phyloP scores from a whole-genome alignment of 2,113 vertebrate species.

The Numenius arquata region DNA sequence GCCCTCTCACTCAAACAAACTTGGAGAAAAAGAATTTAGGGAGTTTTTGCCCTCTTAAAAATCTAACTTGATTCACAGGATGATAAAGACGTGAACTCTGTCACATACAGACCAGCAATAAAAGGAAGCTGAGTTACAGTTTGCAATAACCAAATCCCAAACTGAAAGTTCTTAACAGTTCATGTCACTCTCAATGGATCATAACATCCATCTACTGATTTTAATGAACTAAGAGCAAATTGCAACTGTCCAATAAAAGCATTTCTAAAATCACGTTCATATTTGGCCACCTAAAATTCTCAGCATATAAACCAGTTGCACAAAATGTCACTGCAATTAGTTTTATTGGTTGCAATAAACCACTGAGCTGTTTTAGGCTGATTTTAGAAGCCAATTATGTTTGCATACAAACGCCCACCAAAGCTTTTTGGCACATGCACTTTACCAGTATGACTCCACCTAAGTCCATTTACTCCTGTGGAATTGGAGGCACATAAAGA shows the following conservation, averaged over 20 bases:
- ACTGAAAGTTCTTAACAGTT: not conserved
- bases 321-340: not conserved
- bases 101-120: not conserved
- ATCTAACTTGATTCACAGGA: not conserved
- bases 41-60: not conserved
- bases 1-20: not conserved
- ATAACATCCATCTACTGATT: not conserved
- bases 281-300: not conserved
- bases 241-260: not conserved
- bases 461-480: not conserved
- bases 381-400: not conserved
- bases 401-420: not conserved
- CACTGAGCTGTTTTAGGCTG: not conserved
- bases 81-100: not conserved
- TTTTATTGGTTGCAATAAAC: not conserved
- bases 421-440: accelerated
- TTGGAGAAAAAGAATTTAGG: not conserved
- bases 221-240: not conserved
- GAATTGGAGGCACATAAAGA: accelerated
- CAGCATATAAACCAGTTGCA: not conserved
- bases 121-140: not conserved
- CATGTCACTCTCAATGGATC: not conserved
- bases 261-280: accelerated
- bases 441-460: not conserved
- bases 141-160: not conserved